These are phyloP conservation scores for Petrophora chlorosata DNA, from an alignment of 2,888 invertebrate genomes.

Conservation along the genomic window DNA sequence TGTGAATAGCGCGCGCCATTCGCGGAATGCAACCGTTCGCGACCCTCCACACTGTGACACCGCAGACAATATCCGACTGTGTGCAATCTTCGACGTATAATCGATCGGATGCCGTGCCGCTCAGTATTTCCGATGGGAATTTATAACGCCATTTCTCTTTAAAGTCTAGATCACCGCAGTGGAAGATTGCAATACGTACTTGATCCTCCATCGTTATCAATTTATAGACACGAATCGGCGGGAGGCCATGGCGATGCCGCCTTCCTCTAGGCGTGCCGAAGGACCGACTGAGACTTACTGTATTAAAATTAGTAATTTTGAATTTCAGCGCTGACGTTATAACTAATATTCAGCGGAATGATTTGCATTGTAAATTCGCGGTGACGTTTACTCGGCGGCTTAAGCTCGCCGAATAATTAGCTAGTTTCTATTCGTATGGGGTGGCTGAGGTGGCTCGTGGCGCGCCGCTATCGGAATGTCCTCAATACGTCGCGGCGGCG, in stretches of 20 bases:
- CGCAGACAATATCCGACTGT: constrained; percentile 68
- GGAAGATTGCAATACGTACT: constrained; percentile 68
- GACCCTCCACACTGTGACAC: constrained; percentile 67
- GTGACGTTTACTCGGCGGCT: constrained; percentile 73
- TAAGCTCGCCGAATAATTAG: constrained; percentile 81
- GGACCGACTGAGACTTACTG: constrained; percentile 78
- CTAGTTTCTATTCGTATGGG: constrained; percentile 79
- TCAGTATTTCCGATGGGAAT: constrained; percentile 61
- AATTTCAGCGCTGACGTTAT: constrained; percentile 78
- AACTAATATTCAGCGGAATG: constrained; percentile 80
- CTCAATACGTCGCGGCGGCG: constrained; percentile 59
- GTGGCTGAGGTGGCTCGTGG: constrained; percentile 47
- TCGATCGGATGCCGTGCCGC: constrained; percentile 69
- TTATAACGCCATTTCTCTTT: constrained; percentile 52
- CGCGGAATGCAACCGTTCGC: constrained; percentile 70
- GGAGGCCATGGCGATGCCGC: constrained; percentile 68
- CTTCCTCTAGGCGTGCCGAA: constrained; percentile 74
- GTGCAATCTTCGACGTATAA: constrained; percentile 66
- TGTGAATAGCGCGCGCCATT: constrained; percentile 63
- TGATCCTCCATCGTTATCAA: constrained; percentile 71
- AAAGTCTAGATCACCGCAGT: constrained; percentile 50
- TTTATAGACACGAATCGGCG: constrained; percentile 51
- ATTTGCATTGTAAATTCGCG: constrained; percentile 83
- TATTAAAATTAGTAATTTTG: constrained; percentile 82
- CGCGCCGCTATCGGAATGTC: constrained; percentile 61